Conservation (phyloP, 1,140 invertebrate species). For the Eueides isabella region DNA sequence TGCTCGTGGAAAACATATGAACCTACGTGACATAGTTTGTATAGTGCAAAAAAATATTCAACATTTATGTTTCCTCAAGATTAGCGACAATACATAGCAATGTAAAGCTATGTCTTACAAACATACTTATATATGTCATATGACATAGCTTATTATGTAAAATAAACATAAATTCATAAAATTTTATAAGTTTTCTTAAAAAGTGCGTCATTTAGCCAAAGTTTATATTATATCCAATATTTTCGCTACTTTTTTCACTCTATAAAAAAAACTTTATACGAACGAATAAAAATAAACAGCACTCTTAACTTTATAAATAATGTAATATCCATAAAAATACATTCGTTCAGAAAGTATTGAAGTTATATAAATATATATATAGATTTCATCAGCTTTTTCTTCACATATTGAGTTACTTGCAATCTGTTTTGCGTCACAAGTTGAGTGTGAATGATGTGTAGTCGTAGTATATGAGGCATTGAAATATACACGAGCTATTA, state of each 20-base stretch:
- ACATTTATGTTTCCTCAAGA: not conserved
- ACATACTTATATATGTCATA: no score
- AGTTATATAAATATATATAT: constrained; percentile 2
- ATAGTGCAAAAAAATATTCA: constrained; percentile 12
- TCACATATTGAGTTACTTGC: constrained; percentile 26
- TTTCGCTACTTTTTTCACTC: not conserved
- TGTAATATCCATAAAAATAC: not conserved
- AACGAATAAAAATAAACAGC: constrained; percentile 37
- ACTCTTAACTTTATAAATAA: not conserved
- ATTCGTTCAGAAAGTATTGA: not conserved
- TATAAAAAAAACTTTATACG: constrained; percentile 43
- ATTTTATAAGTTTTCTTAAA: no score
- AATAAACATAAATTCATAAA: no score
- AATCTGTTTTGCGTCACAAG: constrained; percentile 32
- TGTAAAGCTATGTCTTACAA: not conserved
- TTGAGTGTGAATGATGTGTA: constrained; percentile 35
- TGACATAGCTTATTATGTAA: no score
- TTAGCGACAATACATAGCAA: not conserved
- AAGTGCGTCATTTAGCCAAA: no score
- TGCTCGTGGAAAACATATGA: constrained; percentile 51
- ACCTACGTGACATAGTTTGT: constrained; percentile 22
- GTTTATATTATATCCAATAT: no score
- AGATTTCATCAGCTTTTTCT: constrained; percentile 30
- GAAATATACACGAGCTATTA: constrained; percentile 25
- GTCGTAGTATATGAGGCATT: constrained; percentile 32